A percentile compares a stretch with the other conserved stretches of the same genome.
These are phyloP conservation scores for Tenthredo notha DNA, from an alignment of 2,888 invertebrate species.

Conservation along the genomic window DNA sequence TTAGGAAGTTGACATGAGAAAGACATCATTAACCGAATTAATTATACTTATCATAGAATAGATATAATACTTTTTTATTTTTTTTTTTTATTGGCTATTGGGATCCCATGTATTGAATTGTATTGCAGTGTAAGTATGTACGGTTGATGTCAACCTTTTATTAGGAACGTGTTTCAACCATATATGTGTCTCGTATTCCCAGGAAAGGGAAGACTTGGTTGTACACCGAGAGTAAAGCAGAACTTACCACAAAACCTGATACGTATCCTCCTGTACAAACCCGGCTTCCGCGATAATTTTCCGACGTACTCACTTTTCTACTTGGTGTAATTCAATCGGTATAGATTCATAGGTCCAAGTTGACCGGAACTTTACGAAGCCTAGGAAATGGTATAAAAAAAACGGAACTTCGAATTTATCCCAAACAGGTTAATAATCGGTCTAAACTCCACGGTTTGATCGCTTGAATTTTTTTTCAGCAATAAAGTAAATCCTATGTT, in stretches of 20 bases:
- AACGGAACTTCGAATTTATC: not conserved
- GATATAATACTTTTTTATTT: too few species aligned
- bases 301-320: not conserved
- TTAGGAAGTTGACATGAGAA: not conserved
- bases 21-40: not conserved
- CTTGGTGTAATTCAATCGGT: not conserved
- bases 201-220: slow-evolving; percentile 12
- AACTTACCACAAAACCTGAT: slow-evolving; percentile 15
- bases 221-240: not conserved
- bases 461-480: not conserved
- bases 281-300: slow-evolving; percentile 25
- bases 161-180: not conserved
- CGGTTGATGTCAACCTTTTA: not conserved
- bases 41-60: not conserved
- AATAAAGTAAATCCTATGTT: not conserved
- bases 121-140: not conserved
- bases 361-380: not conserved
- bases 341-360: not conserved
- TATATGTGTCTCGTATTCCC: not conserved
- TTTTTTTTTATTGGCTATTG: too few species aligned
- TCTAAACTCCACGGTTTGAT: not conserved
- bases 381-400: not conserved
- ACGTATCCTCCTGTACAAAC: not conserved
- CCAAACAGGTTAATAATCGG: not conserved
- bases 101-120: not conserved